Evolutionary conservation across 2,797 vertebrate species (phyloP), one percentile per base, ranked within the genome.

Genomic region (Remorina albescens): DNA sequence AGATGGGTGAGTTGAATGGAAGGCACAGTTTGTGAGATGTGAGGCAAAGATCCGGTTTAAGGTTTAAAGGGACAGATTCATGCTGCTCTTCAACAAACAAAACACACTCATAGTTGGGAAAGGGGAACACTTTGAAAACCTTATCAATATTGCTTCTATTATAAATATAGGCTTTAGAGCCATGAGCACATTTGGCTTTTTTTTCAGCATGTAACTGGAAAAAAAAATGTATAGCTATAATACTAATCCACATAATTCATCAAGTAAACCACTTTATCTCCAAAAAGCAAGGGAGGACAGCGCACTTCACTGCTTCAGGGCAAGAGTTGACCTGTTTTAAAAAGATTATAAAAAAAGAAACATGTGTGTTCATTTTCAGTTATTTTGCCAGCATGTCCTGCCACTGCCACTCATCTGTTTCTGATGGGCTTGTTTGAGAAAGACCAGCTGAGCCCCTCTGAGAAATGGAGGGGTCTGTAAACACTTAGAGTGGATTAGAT

Each of bases 401-500:
- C 60, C 55, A 36, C 37, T 67, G 59, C 65, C 58, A 36, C 55
- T 83, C 69, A 77, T 83, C 76, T 83, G 83, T 59, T 85, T 78
- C 30, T 60, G 71, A 83, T 80, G 60, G 79, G 47, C 37, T 69
- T 71, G 71, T 80, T 91, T 91, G 84, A 91, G 64, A 84, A 89
- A 89, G 80, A 86, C 83, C 82, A 89, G 88, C 88, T 82, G 88
- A 89, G 86, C 83, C 79, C 67, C 78, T 80, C 66, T 58, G 70
- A 83, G 81, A 77, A 56, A 57, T 61, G 16, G 21, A 76, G 70
- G 21, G 57, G 84, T 89, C 92, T 94, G 92, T 89, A 90, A 93
- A 90, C 92, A 93, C 89, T 94, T 92, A 89, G 63, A 26, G 70
- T 37, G 63, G 89, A 93, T 93, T 91, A 91, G 81, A 36, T 61